phyloP scores from a whole-genome alignment of 1,140 invertebrate genomes.

The Nilaparvata lugens region DNA sequence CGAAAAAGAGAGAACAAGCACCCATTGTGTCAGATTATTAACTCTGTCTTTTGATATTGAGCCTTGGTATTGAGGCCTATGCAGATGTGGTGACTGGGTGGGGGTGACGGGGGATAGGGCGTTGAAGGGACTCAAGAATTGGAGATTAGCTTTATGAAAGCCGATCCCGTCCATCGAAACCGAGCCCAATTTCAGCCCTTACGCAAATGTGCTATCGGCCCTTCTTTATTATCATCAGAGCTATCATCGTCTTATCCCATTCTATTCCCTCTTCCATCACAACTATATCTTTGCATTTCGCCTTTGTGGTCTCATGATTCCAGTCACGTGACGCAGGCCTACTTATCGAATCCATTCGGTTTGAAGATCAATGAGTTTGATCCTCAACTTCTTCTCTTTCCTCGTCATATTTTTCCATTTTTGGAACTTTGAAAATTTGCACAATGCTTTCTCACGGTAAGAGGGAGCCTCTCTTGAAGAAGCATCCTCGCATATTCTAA shows the following conservation, averaged over 20 bases:
- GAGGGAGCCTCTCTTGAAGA: too few species aligned
- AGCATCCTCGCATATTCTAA: too few species aligned
- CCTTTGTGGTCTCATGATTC: too few species aligned
- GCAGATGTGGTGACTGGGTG: slow-evolving; percentile 22
- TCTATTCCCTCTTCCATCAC: neutral
- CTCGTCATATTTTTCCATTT: too few species aligned
- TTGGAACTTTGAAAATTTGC: too few species aligned
- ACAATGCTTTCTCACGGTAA: too few species aligned
- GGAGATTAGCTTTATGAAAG: slow-evolving; percentile 38
- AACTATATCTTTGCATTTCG: too few species aligned
- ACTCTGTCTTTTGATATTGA: slow-evolving; percentile 4
- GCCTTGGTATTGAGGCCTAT: neutral
- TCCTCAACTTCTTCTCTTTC: too few species aligned
- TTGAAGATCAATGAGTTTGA: too few species aligned
- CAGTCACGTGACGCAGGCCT: too few species aligned
- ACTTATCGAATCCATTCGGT: too few species aligned
- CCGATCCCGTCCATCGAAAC: slow-evolving; percentile 10
- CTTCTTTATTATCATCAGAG: too few species aligned
- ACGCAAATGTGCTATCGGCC: neutral
- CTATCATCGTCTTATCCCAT: neutral
- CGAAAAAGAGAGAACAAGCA: neutral
- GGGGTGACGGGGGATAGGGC: slow-evolving; percentile 12
- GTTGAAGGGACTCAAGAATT: slow-evolving; percentile 23
- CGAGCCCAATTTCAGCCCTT: neutral
- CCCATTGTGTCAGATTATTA: slow-evolving; percentile 3